These are phyloP conservation scores for Perca fluviatilis DNA, from an alignment of 2,113 vertebrate genomes.

Conservation along the genomic window DNA sequence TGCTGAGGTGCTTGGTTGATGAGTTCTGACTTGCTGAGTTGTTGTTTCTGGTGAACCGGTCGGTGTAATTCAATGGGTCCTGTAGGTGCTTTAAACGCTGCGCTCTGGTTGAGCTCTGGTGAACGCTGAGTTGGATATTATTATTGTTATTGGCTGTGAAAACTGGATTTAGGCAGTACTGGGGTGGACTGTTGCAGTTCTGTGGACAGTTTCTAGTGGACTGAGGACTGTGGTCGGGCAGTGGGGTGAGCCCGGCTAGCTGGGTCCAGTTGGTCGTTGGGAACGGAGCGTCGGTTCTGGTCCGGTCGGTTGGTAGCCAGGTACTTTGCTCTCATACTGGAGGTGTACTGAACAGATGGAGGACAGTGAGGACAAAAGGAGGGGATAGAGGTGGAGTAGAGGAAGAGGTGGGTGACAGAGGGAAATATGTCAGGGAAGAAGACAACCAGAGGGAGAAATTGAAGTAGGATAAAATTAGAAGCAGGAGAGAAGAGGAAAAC, in stretches of 20 bases:
- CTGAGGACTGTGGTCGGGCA: constrained; percentile 80
- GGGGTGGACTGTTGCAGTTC: constrained; percentile 2
- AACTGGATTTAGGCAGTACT: constrained; percentile 66
- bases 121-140: constrained; percentile 24
- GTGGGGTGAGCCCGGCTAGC: constrained; percentile 78
- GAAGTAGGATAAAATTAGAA: constrained; percentile 14
- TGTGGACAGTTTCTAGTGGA: constrained; percentile 72
- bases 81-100: constrained; percentile 33
- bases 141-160: constrained; percentile 57
- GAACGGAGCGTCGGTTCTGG: constrained; percentile 83
- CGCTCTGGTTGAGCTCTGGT: constrained; percentile 27
- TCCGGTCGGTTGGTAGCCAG: constrained; percentile 96
- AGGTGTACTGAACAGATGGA: constrained; percentile 90
- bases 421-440: constrained; percentile 3
- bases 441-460: constrained; percentile 1
- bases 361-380: constrained; percentile 20
- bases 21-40: constrained; percentile 34
- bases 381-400: not conserved
- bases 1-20: constrained; percentile 49
- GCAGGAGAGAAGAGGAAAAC: constrained; percentile 1
- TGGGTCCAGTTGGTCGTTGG: constrained; percentile 83
- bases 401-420: not conserved
- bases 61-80: constrained; percentile 29
- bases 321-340: constrained; percentile 99
- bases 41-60: constrained; percentile 35